Conservation (phyloP, 1,140 invertebrate species). For the Zaprionus lachaisei region DNA sequence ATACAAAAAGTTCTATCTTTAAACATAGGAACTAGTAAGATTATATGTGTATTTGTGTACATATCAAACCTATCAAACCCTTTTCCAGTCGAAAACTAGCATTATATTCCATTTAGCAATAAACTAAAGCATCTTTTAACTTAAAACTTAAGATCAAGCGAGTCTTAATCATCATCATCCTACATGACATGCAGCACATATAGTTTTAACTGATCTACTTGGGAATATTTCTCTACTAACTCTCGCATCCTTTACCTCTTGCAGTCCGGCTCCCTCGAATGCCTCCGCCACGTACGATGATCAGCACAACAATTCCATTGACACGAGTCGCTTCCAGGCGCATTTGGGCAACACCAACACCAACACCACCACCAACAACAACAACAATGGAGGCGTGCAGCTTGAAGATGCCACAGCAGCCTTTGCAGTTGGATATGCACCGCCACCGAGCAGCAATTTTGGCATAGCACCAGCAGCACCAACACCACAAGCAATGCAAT, state of each 20-base stretch:
- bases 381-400: slow-evolving; percentile 47
- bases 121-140: neutral
- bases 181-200: neutral
- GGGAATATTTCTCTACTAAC: neutral
- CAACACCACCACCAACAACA: slow-evolving; percentile 14
- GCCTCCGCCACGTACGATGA: slow-evolving; percentile 80
- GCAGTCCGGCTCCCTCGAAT: slow-evolving; percentile 80
- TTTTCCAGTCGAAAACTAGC: neutral
- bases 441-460: slow-evolving; percentile 43
- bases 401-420: slow-evolving; percentile 24
- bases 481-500: slow-evolving; percentile 54
- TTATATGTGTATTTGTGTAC: no score
- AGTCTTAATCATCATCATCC: neutral
- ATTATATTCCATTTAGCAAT: neutral
- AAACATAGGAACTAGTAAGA: no score
- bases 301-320: slow-evolving; percentile 78
- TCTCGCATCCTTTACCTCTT: slow-evolving; percentile 8
- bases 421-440: slow-evolving; percentile 43
- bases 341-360: slow-evolving; percentile 31
- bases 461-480: slow-evolving; percentile 33
- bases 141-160: neutral
- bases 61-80: neutral
- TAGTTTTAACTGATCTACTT: neutral
- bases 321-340: slow-evolving; percentile 70
- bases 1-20: no score